Percentiles rank a stretch among this genome's conserved stretches.
These are phyloP conservation scores for Melanaphis sacchari DNA, from an alignment of 1,140 invertebrate genomes.

Conservation along the genomic window DNA sequence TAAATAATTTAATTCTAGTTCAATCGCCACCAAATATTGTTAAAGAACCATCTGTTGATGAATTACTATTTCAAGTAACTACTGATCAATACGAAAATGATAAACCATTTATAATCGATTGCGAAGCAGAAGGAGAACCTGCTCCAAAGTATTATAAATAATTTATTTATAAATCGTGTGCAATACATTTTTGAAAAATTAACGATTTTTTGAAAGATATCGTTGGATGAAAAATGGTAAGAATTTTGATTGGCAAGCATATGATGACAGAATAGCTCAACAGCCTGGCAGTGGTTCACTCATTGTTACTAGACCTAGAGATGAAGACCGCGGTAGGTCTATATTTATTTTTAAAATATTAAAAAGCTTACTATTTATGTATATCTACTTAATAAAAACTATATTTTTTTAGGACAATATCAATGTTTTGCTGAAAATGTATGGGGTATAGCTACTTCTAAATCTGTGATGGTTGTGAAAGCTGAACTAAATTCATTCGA, in stretches of 20 bases:
- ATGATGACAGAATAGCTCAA: slow-evolving; percentile 91
- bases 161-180: background rate
- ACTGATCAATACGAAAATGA: slow-evolving; percentile 81
- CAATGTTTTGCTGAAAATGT: slow-evolving; percentile 97
- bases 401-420: slow-evolving; percentile 75
- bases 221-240: slow-evolving; percentile 96
- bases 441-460: slow-evolving; percentile 92
- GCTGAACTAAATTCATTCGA: slow-evolving; percentile 93
- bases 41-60: slow-evolving; percentile 87
- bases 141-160: slow-evolving; percentile 76
- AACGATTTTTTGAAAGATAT: slow-evolving; percentile 73
- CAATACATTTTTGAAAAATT: slow-evolving; percentile 1
- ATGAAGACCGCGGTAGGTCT: slow-evolving; percentile 81
- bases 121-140: slow-evolving; percentile 91
- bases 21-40: slow-evolving; percentile 87
- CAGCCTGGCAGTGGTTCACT: slow-evolving; percentile 90
- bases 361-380: background rate
- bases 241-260: slow-evolving; percentile 85
- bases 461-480: slow-evolving; percentile 93
- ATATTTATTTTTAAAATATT: slow-evolving; percentile 37
- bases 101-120: slow-evolving; percentile 93
- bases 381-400: background rate
- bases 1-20: slow-evolving; percentile 66
- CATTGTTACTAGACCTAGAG: slow-evolving; percentile 83
- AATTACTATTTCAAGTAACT: slow-evolving; percentile 89